phyloP scores from a whole-genome alignment of 2,113 vertebrate species.

The Equus quagga region DNA sequence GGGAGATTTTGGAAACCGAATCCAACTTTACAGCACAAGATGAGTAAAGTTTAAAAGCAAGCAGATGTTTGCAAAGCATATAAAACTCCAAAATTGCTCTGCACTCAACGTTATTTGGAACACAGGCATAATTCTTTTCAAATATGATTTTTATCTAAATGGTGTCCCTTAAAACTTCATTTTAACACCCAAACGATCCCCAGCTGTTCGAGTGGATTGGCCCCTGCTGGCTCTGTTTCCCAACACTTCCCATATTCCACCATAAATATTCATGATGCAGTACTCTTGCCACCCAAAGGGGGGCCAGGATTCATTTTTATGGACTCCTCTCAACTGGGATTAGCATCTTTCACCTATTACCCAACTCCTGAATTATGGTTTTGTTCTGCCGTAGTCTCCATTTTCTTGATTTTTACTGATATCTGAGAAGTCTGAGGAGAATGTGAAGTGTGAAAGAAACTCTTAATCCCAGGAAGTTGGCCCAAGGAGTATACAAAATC shows the following conservation, averaged over 20 bases:
- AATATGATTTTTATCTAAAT: conserved; percentile 84
- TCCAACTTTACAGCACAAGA: conserved; percentile 73
- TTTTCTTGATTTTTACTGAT: conserved; percentile 68
- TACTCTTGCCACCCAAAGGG: conserved; percentile 62
- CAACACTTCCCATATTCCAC: conserved; percentile 61
- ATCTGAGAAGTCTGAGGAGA: conserved; percentile 71
- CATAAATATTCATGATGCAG: conserved; percentile 81
- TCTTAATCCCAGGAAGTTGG: conserved; percentile 74
- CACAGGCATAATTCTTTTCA: conserved; percentile 77
- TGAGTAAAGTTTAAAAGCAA: conserved; percentile 80
- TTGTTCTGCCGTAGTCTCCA: conserved; percentile 1
- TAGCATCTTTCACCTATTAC: conserved; percentile 61
- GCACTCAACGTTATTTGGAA: conserved; percentile 65
- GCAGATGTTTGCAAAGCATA: conserved; percentile 78
- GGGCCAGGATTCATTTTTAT: conserved; percentile 70
- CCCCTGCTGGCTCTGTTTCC: conserved; percentile 74
- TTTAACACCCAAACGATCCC: conserved; percentile 81
- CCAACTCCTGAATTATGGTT: conserved; percentile 72
- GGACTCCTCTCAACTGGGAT: conserved; percentile 73
- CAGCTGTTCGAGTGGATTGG: conserved; percentile 74
- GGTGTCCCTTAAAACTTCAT: conserved; percentile 81
- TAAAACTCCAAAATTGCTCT: conserved; percentile 73
- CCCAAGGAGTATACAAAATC: conserved; percentile 78
- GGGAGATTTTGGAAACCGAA: conserved; percentile 70
- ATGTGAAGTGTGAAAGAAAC: conserved; percentile 68